Conservation (phyloP, 92 coral and sea anemone species). For the Montipora capitata region DNA sequence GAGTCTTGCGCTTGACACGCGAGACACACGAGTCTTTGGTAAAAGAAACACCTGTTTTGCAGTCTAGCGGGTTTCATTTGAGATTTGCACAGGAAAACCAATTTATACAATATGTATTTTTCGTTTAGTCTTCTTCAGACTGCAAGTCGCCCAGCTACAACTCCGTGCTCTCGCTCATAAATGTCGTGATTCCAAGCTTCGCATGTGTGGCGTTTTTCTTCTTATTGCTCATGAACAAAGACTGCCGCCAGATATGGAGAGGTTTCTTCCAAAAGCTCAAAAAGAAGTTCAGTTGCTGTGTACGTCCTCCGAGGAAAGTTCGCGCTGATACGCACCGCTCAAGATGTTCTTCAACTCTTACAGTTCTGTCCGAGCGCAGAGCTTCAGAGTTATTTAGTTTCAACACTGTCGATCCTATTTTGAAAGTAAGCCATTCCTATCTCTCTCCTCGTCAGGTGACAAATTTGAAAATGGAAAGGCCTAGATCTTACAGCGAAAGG, state of each 20-base stretch:
- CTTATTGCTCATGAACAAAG: constrained; percentile 93
- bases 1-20: too few relatives aligned
- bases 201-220: constrained; percentile 87
- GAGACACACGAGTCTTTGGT: too few relatives aligned
- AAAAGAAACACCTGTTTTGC: too few relatives aligned
- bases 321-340: constrained; percentile 67
- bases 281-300: not conserved
- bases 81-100: not conserved
- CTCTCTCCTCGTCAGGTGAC: not conserved
- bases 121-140: constrained; percentile 27
- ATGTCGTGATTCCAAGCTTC: constrained; percentile 86
- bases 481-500: constrained; percentile 13
- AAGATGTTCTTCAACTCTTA: constrained; percentile 86
- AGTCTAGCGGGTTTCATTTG: not conserved
- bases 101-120: not conserved
- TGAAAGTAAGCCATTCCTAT: not conserved
- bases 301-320: constrained; percentile 32
- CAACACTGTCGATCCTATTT: constrained; percentile 23
- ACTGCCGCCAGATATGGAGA: constrained; percentile 90
- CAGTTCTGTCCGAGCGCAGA: constrained; percentile 71
- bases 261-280: constrained; percentile 52
- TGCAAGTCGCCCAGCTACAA: constrained; percentile 75
- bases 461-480: not conserved
- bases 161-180: constrained; percentile 70
- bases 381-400: constrained; percentile 57